Evolutionary conservation across 2,797 vertebrate genomes (phyloP).

Genomic region (Sebastes nivosus): DNA sequence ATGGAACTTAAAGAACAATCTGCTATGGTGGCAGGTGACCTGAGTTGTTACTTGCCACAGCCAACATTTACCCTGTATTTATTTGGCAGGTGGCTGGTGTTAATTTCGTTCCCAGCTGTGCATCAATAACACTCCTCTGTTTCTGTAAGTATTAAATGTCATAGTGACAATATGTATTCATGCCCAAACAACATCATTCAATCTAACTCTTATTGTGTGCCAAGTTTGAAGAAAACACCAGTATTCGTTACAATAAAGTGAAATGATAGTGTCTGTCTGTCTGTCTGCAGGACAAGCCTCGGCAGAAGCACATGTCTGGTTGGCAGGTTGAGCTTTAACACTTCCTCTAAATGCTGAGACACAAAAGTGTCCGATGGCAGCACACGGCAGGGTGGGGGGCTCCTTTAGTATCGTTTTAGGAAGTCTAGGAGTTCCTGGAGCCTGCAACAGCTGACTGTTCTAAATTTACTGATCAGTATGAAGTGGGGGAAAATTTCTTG

Average conservation of each 20-base stretch:
- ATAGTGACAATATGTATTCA: conserved; percentile 7
- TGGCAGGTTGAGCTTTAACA: conserved; percentile 35
- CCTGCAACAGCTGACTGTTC: conserved; percentile 67
- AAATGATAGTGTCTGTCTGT: conserved; percentile 39
- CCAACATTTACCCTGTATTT: background rate
- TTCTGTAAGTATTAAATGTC: conserved; percentile 31
- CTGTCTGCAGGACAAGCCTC: conserved; percentile 35
- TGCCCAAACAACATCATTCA: conserved; percentile 3
- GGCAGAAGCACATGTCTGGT: conserved; percentile 21
- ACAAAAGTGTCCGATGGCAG: conserved; percentile 61
- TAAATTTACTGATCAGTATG: conserved; percentile 10
- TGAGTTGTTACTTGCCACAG: background rate
- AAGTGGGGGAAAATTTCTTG: background rate
- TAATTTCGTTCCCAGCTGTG: background rate
- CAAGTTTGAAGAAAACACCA: conserved; percentile 38
- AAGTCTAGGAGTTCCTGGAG: conserved; percentile 30
- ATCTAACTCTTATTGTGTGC: background rate
- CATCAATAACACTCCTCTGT: background rate
- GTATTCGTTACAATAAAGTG: conserved; percentile 29
- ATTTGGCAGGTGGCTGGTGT: background rate
- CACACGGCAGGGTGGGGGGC: conserved; percentile 32
- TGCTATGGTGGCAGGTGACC: background rate
- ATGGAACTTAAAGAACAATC: no score
- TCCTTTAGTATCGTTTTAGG: conserved; percentile 62
- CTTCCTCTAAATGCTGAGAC: conserved; percentile 63